A percentile compares a stretch with the other conserved stretches of the same genome.
phyloP scores from a whole-genome alignment of 2,888 invertebrate species.

The Teleiodes luculella region DNA sequence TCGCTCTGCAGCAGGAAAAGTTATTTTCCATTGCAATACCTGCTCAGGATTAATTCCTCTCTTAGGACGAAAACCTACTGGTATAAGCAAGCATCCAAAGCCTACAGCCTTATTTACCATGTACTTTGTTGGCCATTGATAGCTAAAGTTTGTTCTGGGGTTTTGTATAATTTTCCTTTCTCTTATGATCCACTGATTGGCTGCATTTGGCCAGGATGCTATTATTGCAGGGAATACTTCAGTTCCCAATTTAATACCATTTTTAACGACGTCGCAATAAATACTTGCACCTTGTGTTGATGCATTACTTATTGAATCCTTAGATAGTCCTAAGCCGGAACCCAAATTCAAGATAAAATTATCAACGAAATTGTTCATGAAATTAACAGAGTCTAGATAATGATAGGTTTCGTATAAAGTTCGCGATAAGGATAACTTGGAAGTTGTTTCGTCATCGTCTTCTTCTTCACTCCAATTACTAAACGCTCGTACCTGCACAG shows the following conservation, averaged over 20 bases:
- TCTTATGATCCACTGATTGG: conserved; percentile 83
- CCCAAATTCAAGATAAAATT: conserved; percentile 81
- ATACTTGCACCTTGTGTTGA: conserved; percentile 83
- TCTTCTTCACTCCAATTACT: conserved; percentile 64
- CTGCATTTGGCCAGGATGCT: conserved; percentile 85
- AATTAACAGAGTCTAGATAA: conserved; percentile 82
- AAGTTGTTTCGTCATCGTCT: conserved; percentile 52
- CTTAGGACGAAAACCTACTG: conserved; percentile 83
- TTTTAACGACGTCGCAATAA: conserved; percentile 76
- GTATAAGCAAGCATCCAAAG: conserved; percentile 84
- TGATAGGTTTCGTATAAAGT: conserved; percentile 65
- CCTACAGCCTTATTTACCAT: conserved; percentile 83
- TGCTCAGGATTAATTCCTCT: conserved; percentile 79
- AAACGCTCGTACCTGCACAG: conserved; percentile 59
- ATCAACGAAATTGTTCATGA: conserved; percentile 84
- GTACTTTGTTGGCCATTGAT: conserved; percentile 83
- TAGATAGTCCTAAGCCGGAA: conserved; percentile 75
- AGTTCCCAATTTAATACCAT: conserved; percentile 66
- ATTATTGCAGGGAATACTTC: conserved; percentile 85
- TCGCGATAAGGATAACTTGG: conserved; percentile 48
- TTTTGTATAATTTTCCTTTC: conserved; percentile 77
- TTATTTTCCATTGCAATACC: conserved; percentile 87
- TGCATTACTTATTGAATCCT: conserved; percentile 73
- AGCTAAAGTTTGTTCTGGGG: conserved; percentile 76
- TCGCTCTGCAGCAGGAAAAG: conserved; percentile 87